A percentile compares a stretch with the other conserved stretches of the same genome.
phyloP scores from a whole-genome alignment of 2,888 invertebrate species.

The Prosapia bicincta region DNA sequence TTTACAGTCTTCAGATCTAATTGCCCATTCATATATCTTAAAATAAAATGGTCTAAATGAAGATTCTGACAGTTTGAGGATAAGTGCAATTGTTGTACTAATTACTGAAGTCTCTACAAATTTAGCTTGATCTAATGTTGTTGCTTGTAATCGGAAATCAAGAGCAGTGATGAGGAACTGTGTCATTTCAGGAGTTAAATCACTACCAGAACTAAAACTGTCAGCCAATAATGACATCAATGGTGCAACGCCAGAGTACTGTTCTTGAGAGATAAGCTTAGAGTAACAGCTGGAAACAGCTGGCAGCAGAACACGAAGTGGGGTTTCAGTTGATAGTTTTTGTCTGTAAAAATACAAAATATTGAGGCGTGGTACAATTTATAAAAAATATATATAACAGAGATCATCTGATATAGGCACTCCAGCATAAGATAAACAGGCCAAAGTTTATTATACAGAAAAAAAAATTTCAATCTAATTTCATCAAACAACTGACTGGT shows the following conservation, averaged over 20 bases:
- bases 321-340: slow-evolving; percentile 64
- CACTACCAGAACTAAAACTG: slow-evolving; percentile 53
- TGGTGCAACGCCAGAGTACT: slow-evolving; percentile 60
- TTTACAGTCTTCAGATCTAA: slow-evolving; percentile 56
- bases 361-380: no score
- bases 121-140: slow-evolving; percentile 48
- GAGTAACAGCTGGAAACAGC: slow-evolving; percentile 64
- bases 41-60: slow-evolving; percentile 86
- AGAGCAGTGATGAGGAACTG: slow-evolving; percentile 70
- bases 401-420: no score
- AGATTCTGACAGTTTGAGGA: slow-evolving; percentile 84
- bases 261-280: slow-evolving; percentile 55
- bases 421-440: no score
- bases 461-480: no score
- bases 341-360: slow-evolving; percentile 47
- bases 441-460: no score
- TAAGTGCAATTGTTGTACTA: slow-evolving; percentile 71
- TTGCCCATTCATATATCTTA: slow-evolving; percentile 85
- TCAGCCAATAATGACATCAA: slow-evolving; percentile 75
- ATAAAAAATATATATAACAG: no score
- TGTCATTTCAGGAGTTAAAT: slow-evolving; percentile 50
- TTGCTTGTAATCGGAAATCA: slow-evolving; percentile 55
- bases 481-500: no score
- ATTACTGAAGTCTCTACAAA: slow-evolving; percentile 70
- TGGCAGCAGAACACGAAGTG: slow-evolving; percentile 73